phyloP scores from a whole-genome alignment of 1,140 invertebrate species.

The Platyura marginata region DNA sequence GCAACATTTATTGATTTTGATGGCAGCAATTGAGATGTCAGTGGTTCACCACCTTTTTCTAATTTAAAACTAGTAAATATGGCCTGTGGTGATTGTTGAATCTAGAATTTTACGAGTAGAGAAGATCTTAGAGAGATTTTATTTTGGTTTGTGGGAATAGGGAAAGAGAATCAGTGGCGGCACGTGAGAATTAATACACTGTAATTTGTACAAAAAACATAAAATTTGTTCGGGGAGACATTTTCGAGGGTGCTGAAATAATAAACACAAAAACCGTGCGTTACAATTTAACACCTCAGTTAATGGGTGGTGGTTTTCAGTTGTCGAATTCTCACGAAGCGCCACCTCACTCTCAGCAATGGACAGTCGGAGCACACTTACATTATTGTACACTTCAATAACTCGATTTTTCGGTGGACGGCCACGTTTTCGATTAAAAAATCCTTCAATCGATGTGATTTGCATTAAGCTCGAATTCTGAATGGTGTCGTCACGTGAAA shows the following conservation, averaged over 20 bases:
- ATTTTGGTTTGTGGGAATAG: too few relatives aligned
- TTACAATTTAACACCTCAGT: too few relatives aligned
- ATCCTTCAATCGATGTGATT: constrained; percentile 22
- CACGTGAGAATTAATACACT: too few relatives aligned
- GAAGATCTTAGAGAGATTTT: too few relatives aligned
- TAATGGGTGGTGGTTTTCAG: too few relatives aligned
- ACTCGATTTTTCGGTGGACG: constrained; percentile 81
- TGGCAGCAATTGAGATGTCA: neutral
- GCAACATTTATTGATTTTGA: neutral
- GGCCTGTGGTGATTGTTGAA: constrained; percentile 58
- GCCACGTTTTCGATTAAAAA: constrained; percentile 72
- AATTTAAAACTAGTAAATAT: constrained; percentile 87
- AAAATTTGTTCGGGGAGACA: too few relatives aligned
- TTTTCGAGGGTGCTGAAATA: too few relatives aligned
- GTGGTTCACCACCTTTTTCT: constrained; percentile 36
- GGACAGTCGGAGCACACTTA: constrained; percentile 25
- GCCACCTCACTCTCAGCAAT: neutral
- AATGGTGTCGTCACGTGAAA: constrained; percentile 1
- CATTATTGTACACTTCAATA: constrained; percentile 71
- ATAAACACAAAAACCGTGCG: too few relatives aligned
- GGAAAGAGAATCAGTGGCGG: too few relatives aligned
- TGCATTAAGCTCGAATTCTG: constrained; percentile 8
- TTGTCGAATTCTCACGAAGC: too few relatives aligned
- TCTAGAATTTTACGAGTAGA: too few relatives aligned
- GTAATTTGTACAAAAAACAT: too few relatives aligned